These are phyloP conservation scores for Mus minutoides DNA, from an alignment of 2,797 vertebrate genomes.

Conservation along the genomic window DNA sequence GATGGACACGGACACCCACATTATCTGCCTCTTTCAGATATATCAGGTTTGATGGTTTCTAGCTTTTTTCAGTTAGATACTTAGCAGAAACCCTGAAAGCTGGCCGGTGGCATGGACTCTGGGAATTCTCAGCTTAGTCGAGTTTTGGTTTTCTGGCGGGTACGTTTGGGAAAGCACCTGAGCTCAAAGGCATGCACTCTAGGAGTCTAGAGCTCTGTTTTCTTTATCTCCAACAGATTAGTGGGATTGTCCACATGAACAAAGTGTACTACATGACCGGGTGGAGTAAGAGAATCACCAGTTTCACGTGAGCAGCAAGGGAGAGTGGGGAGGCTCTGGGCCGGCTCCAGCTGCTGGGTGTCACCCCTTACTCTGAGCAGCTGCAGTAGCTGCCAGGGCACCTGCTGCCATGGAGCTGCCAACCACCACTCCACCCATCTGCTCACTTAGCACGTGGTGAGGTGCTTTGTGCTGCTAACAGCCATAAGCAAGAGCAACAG, in stretches of 20 bases:
- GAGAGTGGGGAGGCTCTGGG: neutral
- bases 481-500: neutral
- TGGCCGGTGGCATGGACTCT: accelerated
- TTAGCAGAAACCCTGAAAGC: neutral
- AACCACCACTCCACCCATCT: neutral
- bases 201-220: neutral
- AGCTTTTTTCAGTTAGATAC: neutral
- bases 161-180: neutral
- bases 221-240: conserved; percentile 75
- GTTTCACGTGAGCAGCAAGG: conserved; percentile 80
- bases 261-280: conserved; percentile 79
- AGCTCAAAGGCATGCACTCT: neutral
- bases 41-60: neutral
- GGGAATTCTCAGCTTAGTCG: neutral
- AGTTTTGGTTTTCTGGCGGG: neutral
- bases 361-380: neutral
- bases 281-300: conserved; percentile 83
- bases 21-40: neutral
- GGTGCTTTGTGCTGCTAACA: neutral
- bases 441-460: neutral
- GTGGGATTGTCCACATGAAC: conserved; percentile 82
- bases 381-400: neutral
- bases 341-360: neutral
- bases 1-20: neutral
- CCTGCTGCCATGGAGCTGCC: neutral